Conservation (phyloP, 2,113 vertebrate species). For the Gulo gulo region DNA sequence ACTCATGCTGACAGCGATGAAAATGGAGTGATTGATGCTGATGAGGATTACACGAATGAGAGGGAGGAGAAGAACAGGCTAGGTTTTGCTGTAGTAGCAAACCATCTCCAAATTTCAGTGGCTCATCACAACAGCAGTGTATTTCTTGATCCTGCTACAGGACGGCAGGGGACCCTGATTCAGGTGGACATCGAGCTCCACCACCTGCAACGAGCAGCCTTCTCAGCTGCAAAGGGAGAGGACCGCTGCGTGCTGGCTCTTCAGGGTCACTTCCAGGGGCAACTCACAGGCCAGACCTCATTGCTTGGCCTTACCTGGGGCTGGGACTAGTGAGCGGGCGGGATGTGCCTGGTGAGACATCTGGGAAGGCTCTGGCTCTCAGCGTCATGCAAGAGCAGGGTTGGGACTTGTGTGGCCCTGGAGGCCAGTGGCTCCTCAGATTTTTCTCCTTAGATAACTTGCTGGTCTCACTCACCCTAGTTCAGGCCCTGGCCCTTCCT, state of each 20-base stretch:
- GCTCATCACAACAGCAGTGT: neutral
- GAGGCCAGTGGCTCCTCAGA: neutral
- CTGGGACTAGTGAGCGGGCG: neutral
- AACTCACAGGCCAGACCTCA: neutral
- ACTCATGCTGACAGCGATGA: neutral
- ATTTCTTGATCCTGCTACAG: neutral
- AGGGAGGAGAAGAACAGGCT: neutral
- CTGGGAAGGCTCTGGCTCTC: neutral
- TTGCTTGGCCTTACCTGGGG: neutral
- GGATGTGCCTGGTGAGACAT: neutral
- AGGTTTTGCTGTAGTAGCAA: neutral
- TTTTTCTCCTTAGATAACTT: neutral
- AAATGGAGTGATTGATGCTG: neutral
- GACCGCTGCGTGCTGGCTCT: neutral
- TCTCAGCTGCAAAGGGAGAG: neutral
- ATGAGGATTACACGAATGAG: neutral
- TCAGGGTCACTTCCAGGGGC: neutral
- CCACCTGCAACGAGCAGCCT: too few relatives aligned
- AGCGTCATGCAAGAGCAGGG: neutral
- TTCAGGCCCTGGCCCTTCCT: neutral
- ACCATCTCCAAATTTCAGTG: neutral
- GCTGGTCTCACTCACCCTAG: neutral
- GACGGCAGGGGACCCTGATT: neutral
- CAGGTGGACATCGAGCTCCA: too few relatives aligned
- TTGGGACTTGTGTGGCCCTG: neutral